Evolutionary conservation across 2,797 vertebrate genomes (phyloP), one percentile per base, ranked within the genome.

Genomic region (Chanos chanos): DNA sequence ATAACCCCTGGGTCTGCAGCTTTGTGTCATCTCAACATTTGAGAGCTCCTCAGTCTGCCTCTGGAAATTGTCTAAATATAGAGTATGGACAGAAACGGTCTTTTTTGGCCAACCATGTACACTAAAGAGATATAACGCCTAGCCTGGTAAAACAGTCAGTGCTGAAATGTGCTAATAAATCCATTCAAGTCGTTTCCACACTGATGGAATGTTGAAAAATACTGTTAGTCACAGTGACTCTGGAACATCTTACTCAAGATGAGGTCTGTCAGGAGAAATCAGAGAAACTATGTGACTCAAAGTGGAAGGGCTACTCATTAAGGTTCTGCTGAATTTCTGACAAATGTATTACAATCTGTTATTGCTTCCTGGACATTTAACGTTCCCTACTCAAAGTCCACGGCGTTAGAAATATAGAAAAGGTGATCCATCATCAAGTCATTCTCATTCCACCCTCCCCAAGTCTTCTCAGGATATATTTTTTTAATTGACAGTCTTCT

Each of bases 21-120:
- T 76, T 88, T 80, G 85, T 89, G 86, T 89, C 86, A 87, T 86
- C 83, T 85, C 81, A 75, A 80, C 81, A 85, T 84, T 78, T 81
- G 77, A 79, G 77, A 89, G 82, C 87, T 83, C 77, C 79, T 84
- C 78, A 79, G 81, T 82, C 80, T 80, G 65, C 74, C 78, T 82
- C 68, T 69, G 69, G 78, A 84, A 81, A 85, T 75, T 72, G 69
- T 78, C 85, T 87, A 88, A 87, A 89, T 84, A 89, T 89, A 89
- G 86, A 83, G 78, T 68, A 64, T 76, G 81, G 78, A 79, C 81
- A 81, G 74, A 84, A 77, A 83, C 79, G 81, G 69, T 71, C 75
- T 82, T 85, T 78, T 81, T 81, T 82, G 73, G 77, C 37, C 27
- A 50, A 37, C 45, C 43, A 25, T 28, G 33, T 30, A 13, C 41